A percentile compares a stretch with the other conserved stretches of the same genome.
Evolutionary conservation across 2,888 invertebrate species (phyloP).

Genomic region (Apamea monoglypha): DNA sequence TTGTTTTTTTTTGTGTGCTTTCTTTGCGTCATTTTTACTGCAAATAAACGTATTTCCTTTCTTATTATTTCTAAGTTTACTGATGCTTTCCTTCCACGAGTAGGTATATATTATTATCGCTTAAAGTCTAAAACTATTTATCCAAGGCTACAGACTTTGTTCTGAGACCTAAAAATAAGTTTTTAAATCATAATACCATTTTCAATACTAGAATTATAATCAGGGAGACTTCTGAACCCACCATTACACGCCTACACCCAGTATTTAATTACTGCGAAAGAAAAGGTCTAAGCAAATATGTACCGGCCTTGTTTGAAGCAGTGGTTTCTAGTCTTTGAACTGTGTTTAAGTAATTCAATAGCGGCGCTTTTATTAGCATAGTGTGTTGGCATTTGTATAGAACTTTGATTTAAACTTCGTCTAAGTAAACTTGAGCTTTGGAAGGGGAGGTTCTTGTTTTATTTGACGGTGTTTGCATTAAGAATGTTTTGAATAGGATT

Average conservation of each 20-base stretch:
- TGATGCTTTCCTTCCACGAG: too few relatives aligned
- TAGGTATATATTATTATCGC: too few relatives aligned
- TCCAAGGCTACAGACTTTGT: neutral
- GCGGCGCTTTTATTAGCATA: constrained; percentile 36
- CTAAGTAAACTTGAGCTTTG: constrained; percentile 29
- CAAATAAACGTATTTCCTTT: too few relatives aligned
- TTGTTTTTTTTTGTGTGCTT: neutral
- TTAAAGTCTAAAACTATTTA: neutral
- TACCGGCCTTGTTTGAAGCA: constrained; percentile 1
- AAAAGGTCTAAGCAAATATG: constrained; percentile 22
- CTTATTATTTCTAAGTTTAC: too few relatives aligned
- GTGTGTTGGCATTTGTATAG: constrained; percentile 44
- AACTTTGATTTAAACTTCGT: constrained; percentile 44
- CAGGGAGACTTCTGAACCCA: neutral
- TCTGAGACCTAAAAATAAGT: neutral
- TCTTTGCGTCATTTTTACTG: neutral
- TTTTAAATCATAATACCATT: neutral
- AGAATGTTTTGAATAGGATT: constrained; percentile 4
- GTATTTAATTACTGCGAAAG: constrained; percentile 28
- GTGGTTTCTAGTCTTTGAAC: constrained; percentile 31
- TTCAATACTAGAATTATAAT: neutral
- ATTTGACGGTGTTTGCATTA: constrained; percentile 16
- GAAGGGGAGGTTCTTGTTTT: constrained; percentile 15
- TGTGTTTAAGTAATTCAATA: constrained; percentile 50
- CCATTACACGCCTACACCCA: neutral